A percentile compares a stretch with the other conserved stretches of the same genome.
Evolutionary conservation across 23 tunicate species (phyloP).

Genomic region (Aplidium turbinatum): DNA sequence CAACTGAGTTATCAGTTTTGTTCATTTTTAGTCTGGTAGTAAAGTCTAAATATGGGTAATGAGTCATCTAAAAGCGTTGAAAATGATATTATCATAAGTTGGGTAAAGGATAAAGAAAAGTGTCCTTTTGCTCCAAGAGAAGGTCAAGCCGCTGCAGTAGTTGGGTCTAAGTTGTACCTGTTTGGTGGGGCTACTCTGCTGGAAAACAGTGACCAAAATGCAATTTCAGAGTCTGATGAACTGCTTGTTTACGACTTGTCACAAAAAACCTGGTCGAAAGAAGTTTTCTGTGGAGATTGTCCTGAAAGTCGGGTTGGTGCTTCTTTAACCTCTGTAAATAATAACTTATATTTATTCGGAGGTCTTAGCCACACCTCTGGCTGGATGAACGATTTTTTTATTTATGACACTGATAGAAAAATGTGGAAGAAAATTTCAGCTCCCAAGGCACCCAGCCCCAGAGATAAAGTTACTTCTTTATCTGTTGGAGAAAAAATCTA

Average conservation of each 20-base stretch:
- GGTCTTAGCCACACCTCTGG: slow-evolving; percentile 73
- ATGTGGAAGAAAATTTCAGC: slow-evolving; percentile 47
- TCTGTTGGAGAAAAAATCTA: slow-evolving; percentile 46
- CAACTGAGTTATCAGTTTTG: no score
- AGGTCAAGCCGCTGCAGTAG: slow-evolving; percentile 59
- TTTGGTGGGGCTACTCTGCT: slow-evolving; percentile 67
- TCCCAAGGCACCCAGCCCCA: slow-evolving; percentile 39
- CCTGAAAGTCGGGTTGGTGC: slow-evolving; percentile 76
- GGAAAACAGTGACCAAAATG: slow-evolving; percentile 2
- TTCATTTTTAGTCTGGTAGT: no score
- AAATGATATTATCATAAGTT: slow-evolving; percentile 41
- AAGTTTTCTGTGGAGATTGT: slow-evolving; percentile 2
- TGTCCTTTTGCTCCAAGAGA: slow-evolving; percentile 58
- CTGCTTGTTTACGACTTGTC: slow-evolving; percentile 41
- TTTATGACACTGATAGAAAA: slow-evolving; percentile 35
- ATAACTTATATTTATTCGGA: slow-evolving; percentile 71
- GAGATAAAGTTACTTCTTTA: slow-evolving; percentile 56
- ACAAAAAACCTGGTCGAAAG: slow-evolving; percentile 42
- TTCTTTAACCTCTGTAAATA: slow-evolving; percentile 46
- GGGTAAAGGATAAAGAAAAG: slow-evolving; percentile 24
- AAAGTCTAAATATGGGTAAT: no score
- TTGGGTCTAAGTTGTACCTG: slow-evolving; percentile 43
- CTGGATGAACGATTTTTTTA: slow-evolving; percentile 71
- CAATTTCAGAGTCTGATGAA: slow-evolving; percentile 51
- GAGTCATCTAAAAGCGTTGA: slow-evolving; percentile 61